phyloP scores from a whole-genome alignment of 2,888 invertebrate species.

The Drosophila imparisetae region DNA sequence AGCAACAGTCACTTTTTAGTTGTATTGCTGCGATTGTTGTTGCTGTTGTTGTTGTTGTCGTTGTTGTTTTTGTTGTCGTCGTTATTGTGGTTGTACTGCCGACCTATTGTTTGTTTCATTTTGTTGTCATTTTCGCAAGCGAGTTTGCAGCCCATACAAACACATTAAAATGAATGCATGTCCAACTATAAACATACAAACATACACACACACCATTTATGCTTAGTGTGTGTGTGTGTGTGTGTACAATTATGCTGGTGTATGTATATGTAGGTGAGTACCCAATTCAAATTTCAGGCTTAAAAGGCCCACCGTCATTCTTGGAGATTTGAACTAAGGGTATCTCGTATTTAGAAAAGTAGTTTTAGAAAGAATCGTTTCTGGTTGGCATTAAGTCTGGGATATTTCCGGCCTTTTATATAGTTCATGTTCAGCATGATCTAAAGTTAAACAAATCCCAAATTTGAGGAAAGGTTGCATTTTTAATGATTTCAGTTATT shows the following conservation, averaged over 20 bases:
- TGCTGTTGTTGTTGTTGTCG: slow-evolving; percentile 15
- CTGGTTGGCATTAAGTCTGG: background rate
- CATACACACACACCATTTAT: background rate
- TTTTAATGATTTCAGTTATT: background rate
- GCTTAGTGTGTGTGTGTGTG: slow-evolving; percentile 23
- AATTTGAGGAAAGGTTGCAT: background rate
- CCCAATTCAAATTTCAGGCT: slow-evolving; percentile 20
- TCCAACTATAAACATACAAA: slow-evolving; percentile 8
- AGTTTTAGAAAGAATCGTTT: background rate
- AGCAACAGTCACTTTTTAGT: slow-evolving; percentile 65
- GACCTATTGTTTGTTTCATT: slow-evolving; percentile 73
- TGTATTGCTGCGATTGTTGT: slow-evolving; percentile 40
- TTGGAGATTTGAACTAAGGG: background rate
- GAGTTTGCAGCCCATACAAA: slow-evolving; percentile 48
- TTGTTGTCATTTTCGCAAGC: slow-evolving; percentile 73
- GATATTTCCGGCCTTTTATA: background rate
- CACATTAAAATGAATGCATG: slow-evolving; percentile 14
- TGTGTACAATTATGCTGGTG: slow-evolving; percentile 6
- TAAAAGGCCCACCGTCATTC: slow-evolving; percentile 1
- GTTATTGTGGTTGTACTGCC: slow-evolving; percentile 58
- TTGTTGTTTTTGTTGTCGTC: slow-evolving; percentile 19
- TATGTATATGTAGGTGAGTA: slow-evolving; percentile 34
- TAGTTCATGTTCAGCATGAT: background rate
- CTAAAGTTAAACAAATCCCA: background rate
- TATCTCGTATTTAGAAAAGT: background rate